Base-by-base conservation (phyloP, 2,113 vertebrate species). In the Clarias macrocephalus region DNA sequence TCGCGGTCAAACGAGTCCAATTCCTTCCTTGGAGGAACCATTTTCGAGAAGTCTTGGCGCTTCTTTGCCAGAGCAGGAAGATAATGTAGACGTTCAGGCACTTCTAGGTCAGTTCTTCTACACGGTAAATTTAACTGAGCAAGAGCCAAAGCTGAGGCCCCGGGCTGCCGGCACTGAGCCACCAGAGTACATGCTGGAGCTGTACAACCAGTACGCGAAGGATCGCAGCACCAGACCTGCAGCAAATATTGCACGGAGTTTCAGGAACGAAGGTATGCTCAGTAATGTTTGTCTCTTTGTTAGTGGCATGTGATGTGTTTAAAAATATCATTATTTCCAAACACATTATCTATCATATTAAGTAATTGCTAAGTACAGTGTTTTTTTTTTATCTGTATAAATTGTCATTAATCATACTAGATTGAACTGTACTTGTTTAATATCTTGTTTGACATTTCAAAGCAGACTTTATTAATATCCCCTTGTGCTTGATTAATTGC, bases 121-220 rank as follows among this genome's bases (percentile, higher is more conserved):
- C 92, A 97, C 96, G 0, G 75, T 98, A 84, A 99, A 99, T 91
- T 93, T 97, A 80, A 97, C 97, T 0, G 97, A 96, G 87, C 95
- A 95, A 80, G 93, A 92, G 91, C 82, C 89, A 83, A 95, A 95
- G 1, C 82, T 88, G 54, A 93, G 94, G 15, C 92, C 96, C 73
- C 91, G 92, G 0, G 73, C 85, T 9, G 91, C 92, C 88, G 96
- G 91, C 54, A 94, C 95, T 81, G 96, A 99, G 80, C 95, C 97
- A 0, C 97, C 97, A 13, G 97, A 99, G 89, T 99, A 97, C 94
- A 99, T 99, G 98, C 83, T 99, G 89, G 97, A 99, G 90, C 96
- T 99, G 72, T 99, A 98, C 93, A 95, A 98, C 89, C 96, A 93
- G 80, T 99, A 98, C 79, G 95, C 96, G 70, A 95, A 94, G 0